phyloP scores from a whole-genome alignment of 2,113 vertebrate genomes.

The Daubentonia madagascariensis region DNA sequence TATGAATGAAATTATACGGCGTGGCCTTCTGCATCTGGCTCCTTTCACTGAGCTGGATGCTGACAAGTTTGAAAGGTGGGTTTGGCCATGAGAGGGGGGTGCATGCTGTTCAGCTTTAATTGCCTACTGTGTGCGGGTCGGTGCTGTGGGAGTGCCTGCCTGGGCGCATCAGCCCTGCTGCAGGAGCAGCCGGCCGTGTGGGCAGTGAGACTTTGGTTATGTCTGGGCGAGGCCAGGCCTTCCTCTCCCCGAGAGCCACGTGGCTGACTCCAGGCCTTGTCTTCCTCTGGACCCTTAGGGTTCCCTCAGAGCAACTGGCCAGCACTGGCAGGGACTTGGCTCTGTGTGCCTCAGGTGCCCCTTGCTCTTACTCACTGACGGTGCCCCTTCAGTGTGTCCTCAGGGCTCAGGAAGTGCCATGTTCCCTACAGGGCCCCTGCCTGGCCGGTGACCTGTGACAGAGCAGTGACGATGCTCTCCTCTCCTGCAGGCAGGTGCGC shows the following conservation, averaged over 20 bases:
- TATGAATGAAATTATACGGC: fast-evolving
- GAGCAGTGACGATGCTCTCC: fast-evolving
- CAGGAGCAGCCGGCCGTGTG: no score
- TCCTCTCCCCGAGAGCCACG: no score
- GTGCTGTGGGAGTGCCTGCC: not conserved
- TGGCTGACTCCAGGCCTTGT: not conserved
- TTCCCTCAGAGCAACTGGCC: not conserved
- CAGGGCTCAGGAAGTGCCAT: fast-evolving
- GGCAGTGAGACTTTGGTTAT: not conserved
- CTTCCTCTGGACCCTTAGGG: not conserved
- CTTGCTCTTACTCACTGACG: fast-evolving
- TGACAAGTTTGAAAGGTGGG: not conserved
- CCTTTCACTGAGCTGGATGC: fast-evolving
- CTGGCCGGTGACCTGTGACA: not conserved
- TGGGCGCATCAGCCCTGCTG: not conserved
- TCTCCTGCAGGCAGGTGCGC: fast-evolving
- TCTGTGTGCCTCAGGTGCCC: not conserved
- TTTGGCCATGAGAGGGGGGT: no score
- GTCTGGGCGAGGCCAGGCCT: no score
- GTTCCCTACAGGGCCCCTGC: not conserved
- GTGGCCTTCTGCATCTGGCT: fast-evolving
- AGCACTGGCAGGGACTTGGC: not conserved
- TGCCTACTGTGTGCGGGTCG: fast-evolving
- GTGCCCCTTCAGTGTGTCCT: no score
- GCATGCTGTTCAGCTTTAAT: no score